These are phyloP conservation scores for Dilophus febrilis DNA, from an alignment of 2,888 invertebrate genomes.

Conservation along the genomic window DNA sequence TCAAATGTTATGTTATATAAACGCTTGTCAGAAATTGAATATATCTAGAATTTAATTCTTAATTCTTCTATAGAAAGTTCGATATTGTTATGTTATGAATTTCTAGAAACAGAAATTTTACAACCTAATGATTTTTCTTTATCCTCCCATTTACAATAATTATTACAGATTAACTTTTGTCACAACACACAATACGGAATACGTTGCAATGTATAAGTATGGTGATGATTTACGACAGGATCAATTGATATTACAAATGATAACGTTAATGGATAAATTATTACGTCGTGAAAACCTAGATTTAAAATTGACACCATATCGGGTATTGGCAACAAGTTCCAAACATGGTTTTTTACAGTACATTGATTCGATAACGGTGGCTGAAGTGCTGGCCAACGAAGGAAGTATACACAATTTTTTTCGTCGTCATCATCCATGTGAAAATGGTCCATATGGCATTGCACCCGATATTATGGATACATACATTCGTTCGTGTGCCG, in stretches of 20 bases:
- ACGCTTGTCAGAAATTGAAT: too few relatives aligned
- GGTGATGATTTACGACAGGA: constrained; percentile 97
- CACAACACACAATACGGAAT: constrained; percentile 58
- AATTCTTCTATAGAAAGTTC: too few relatives aligned
- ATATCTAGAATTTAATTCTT: too few relatives aligned
- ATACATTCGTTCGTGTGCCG: constrained; percentile 89
- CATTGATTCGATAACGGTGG: constrained; percentile 81
- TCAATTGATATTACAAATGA: constrained; percentile 93
- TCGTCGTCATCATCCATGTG: constrained; percentile 74
- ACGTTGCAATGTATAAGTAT: constrained; percentile 92
- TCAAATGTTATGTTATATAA: too few relatives aligned
- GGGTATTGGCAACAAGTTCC: constrained; percentile 87
- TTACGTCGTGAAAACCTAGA: constrained; percentile 89
- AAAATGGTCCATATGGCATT: constrained; percentile 78
- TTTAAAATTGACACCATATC: constrained; percentile 87
- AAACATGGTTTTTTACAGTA: constrained; percentile 95
- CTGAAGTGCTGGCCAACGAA: constrained; percentile 74
- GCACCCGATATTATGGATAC: constrained; percentile 92
- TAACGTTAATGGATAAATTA: constrained; percentile 93
- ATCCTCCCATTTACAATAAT: not conserved
- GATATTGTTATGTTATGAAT: too few relatives aligned
- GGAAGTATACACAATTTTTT: constrained; percentile 89
- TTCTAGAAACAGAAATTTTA: too few relatives aligned
- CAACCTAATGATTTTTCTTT: not conserved
- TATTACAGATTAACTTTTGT: constrained; percentile 57